Conservation (phyloP, 2,113 vertebrate genomes). For the Chlorodrepanis virens region DNA sequence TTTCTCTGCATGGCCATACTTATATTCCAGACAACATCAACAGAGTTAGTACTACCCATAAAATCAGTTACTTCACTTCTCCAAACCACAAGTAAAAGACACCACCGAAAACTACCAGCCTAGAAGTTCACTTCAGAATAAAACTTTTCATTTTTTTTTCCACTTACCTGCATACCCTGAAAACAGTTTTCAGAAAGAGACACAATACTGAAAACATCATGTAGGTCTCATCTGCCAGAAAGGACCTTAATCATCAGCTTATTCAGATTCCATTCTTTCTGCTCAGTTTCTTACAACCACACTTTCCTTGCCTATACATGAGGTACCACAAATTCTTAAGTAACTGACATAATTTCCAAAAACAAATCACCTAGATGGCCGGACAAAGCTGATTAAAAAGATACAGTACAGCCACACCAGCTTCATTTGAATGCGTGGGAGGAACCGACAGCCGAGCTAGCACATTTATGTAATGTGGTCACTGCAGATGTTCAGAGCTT, state of each 20-base stretch:
- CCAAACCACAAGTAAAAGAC: neutral
- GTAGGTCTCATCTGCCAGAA: neutral
- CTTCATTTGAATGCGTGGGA: conserved; percentile 19
- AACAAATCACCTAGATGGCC: conserved; percentile 15
- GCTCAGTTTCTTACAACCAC: neutral
- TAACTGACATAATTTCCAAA: neutral
- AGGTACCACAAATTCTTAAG: neutral
- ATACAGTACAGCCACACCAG: neutral
- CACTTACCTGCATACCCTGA: neutral
- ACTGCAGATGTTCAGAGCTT: conserved; percentile 44
- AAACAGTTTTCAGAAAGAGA: neutral
- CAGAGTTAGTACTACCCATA: neutral
- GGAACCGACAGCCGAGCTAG: neutral
- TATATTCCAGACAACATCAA: neutral
- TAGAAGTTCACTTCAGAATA: neutral
- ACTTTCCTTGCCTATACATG: neutral
- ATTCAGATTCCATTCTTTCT: neutral
- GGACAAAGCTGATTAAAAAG: conserved; percentile 32
- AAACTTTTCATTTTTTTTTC: fast-evolving
- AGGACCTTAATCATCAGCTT: neutral
- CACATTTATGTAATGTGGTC: conserved; percentile 34
- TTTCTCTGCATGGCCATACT: neutral
- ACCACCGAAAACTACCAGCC: neutral
- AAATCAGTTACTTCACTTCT: neutral
- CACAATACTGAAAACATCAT: neutral